A percentile compares a stretch with the other conserved stretches of the same genome.
Conservation (phyloP, 2,797 vertebrate species). For the Tadarida brasiliensis region DNA sequence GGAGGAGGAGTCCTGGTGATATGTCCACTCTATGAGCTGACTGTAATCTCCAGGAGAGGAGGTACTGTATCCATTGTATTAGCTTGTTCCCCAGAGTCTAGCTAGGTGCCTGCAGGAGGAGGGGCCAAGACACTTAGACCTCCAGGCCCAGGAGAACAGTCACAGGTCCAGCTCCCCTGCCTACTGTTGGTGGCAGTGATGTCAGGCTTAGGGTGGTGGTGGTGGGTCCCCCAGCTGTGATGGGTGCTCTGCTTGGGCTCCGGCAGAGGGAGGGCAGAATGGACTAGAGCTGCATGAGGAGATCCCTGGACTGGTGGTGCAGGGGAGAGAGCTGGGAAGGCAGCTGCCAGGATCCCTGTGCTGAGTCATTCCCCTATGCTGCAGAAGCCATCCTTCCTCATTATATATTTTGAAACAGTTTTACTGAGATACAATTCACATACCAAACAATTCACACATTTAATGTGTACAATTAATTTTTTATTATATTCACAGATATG, state of each 20-base stretch:
- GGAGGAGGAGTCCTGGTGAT: not conserved
- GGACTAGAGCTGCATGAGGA: too few relatives aligned
- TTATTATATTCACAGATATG: not conserved
- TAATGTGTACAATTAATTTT: constrained; percentile 28
- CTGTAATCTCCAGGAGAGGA: not conserved
- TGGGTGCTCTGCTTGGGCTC: not conserved
- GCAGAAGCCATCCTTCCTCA: too few relatives aligned
- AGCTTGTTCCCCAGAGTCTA: not conserved
- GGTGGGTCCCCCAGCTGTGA: not conserved
- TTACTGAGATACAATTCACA: constrained; percentile 28
- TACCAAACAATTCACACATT: not conserved
- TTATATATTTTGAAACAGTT: not conserved
- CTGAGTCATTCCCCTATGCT: too few relatives aligned
- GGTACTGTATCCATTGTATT: not conserved
- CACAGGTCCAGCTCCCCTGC: not conserved
- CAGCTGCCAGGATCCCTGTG: too few relatives aligned
- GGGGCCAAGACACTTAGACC: not conserved
- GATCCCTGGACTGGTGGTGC: too few relatives aligned
- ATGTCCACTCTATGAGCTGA: not conserved
- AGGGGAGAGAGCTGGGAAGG: too few relatives aligned
- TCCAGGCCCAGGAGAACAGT: not conserved
- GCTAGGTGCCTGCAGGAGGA: not conserved
- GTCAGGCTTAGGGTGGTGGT: not conserved
- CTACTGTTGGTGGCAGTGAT: not conserved
- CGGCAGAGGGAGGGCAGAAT: too few relatives aligned